Evolutionary conservation across 2,888 invertebrate species (phyloP).

Genomic region (Acronicta psi): DNA sequence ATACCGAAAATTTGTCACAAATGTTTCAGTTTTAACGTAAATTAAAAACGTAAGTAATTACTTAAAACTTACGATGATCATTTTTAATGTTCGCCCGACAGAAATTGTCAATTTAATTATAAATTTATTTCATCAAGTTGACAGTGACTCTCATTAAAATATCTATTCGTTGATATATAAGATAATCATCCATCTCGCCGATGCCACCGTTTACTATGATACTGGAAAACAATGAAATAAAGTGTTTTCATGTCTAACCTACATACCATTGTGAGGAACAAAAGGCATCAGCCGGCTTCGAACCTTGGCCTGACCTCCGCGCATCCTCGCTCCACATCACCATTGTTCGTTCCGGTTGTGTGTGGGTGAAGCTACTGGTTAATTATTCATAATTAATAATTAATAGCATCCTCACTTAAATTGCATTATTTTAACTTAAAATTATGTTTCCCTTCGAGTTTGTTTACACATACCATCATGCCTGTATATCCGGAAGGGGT

Average conservation of each 20-base stretch:
- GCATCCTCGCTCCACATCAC: slow-evolving; percentile 86
- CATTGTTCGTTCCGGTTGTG: slow-evolving; percentile 65
- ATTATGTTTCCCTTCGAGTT: slow-evolving; percentile 12
- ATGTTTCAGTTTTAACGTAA: not conserved
- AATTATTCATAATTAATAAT: slow-evolving; percentile 48
- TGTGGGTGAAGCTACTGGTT: slow-evolving; percentile 42
- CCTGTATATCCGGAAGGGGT: no score
- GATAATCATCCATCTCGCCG: slow-evolving; percentile 15
- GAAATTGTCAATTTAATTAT: no score
- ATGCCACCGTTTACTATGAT: slow-evolving; percentile 29
- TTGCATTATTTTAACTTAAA: slow-evolving; percentile 7
- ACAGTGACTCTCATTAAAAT: no score
- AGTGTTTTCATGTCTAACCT: slow-evolving; percentile 57
- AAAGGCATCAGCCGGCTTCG: slow-evolving; percentile 74
- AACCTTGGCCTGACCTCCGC: slow-evolving; percentile 86
- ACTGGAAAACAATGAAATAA: slow-evolving; percentile 45
- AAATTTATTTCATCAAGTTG: no score
- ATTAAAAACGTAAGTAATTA: no score
- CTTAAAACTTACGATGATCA: no score
- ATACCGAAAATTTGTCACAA: not conserved
- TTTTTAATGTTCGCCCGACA: no score
- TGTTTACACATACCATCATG: no score
- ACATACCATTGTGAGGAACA: slow-evolving; percentile 69
- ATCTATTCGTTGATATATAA: not conserved
- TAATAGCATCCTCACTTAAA: slow-evolving; percentile 38